Conservation (phyloP, 2,888 invertebrate genomes). For the Gonocerus acuteangulatus region DNA sequence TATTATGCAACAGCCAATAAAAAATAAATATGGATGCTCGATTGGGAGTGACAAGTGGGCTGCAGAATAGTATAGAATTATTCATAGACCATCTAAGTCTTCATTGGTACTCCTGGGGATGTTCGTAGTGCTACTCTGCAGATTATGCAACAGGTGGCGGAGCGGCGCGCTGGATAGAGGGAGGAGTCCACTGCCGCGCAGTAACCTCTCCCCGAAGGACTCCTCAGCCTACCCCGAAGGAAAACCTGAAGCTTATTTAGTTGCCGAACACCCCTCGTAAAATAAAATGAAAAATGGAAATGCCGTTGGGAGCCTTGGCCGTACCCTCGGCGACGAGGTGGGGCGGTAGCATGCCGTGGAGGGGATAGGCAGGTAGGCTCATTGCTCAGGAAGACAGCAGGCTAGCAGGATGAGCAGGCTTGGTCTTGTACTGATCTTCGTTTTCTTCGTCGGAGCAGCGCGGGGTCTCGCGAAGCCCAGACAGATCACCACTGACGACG, state of each 20-base stretch:
- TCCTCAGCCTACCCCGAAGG: too few species aligned
- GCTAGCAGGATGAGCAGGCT: conserved; percentile 14
- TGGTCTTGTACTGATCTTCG: neutral
- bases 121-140: too few species aligned
- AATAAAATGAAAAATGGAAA: conserved; percentile 20
- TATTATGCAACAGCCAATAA: too few species aligned
- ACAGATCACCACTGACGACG: conserved; percentile 31
- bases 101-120: too few species aligned
- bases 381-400: conserved; percentile 14
- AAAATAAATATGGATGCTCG: too few species aligned
- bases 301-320: neutral
- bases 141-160: too few species aligned
- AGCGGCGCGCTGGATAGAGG: too few species aligned
- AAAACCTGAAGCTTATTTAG: neutral
- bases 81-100: too few species aligned
- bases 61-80: too few species aligned
- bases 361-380: conserved; percentile 1
- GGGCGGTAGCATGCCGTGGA: neutral
- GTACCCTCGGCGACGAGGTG: neutral
- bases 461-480: conserved; percentile 20
- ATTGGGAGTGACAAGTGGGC: too few species aligned
- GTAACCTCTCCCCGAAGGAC: too few species aligned
- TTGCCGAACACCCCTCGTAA: conserved; percentile 14
- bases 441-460: conserved; percentile 7
- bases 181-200: too few species aligned